Evolutionary conservation across 2,888 invertebrate species (phyloP).

Genomic region (Drosophila koepferae): DNA sequence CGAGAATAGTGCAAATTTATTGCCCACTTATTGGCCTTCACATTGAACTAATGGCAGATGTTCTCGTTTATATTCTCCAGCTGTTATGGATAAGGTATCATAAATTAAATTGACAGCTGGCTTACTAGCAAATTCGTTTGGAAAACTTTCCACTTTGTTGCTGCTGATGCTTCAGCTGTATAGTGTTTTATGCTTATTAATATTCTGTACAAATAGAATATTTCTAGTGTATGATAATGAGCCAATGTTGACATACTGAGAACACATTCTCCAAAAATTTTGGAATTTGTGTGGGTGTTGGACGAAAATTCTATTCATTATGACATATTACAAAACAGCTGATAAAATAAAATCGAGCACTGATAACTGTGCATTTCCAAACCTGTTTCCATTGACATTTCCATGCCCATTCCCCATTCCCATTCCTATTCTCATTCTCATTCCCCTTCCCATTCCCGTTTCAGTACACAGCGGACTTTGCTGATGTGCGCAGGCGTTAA

Average conservation of each 20-base stretch:
- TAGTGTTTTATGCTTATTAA: conserved; percentile 12
- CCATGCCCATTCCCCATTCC: not conserved
- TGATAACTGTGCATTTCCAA: conserved; percentile 28
- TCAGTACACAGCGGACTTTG: conserved; percentile 9
- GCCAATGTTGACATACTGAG: not conserved
- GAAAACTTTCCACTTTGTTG: conserved; percentile 17
- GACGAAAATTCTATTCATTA: conserved; percentile 15
- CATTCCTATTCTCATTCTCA: not conserved
- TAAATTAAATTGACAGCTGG: conserved; percentile 2
- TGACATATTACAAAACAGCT: conserved; percentile 43
- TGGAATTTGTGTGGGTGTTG: conserved; percentile 10
- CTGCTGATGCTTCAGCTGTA: too few relatives aligned
- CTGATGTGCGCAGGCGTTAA: conserved; percentile 46
- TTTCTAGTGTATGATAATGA: conserved; percentile 4
- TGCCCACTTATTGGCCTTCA: conserved; percentile 35
- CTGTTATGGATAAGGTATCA: not conserved
- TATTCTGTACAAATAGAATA: conserved; percentile 14
- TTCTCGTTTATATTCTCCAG: conserved; percentile 22
- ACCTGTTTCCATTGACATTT: conserved; percentile 2
- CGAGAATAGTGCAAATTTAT: not conserved
- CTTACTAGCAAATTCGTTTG: not conserved
- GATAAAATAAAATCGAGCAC: conserved; percentile 28
- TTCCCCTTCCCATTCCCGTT: not conserved
- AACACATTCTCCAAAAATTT: not conserved
- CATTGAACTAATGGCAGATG: conserved; percentile 29